Evolutionary conservation across 2,888 invertebrate genomes (phyloP), one percentile per base, ranked within the genome.

Genomic region (Mamestra brassicae): DNA sequence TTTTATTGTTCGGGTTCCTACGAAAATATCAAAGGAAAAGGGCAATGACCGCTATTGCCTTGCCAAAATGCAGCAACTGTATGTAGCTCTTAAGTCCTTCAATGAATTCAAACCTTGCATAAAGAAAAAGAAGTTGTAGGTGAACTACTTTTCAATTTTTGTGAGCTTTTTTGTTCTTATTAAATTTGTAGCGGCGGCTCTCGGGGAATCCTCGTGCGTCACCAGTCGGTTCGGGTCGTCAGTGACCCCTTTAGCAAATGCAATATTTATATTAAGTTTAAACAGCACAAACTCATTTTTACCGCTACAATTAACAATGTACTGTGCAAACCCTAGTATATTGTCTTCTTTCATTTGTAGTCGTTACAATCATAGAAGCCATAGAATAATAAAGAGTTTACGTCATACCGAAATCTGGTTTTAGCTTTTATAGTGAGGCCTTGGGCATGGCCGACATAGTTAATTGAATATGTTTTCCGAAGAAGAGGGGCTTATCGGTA

Each of bases 381-480:
- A 47, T 70, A 38, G 34, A 61, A 69, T 58, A 57, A 26, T 70
- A 55, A 68, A 60, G 4, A 36, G 34, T 64, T 65, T 74, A 71
- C 65, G 74, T 72, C 69, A 70, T 57, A 68, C 55, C 36, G 17
- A 71, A 84, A 80, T 70, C 65, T 61, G 69, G 64, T 76, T 76
- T 54, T 52, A 55, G 65, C 65, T 65, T 76, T 81, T 61, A 81
- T 67, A 62, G 68, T 36, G n/a, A 54, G 55, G 69, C 70, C 65
- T 57, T 52, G 36, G 50, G 52, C 55, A 67, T 55, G 54, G 55
- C 55, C 26, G 60, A 62, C 34, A 57, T 57, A 54, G 57, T 60
- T 81, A 71, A 80, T 80, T 73, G 62, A 66, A 70, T 73, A 65
- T 64, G 58, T 38, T 81, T 75, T 74, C 65, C 64, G 52, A 79